Evolutionary conservation across 2,888 invertebrate species (phyloP), one percentile per base, ranked within the genome.

Genomic region (Himalopsyche anomala): DNA sequence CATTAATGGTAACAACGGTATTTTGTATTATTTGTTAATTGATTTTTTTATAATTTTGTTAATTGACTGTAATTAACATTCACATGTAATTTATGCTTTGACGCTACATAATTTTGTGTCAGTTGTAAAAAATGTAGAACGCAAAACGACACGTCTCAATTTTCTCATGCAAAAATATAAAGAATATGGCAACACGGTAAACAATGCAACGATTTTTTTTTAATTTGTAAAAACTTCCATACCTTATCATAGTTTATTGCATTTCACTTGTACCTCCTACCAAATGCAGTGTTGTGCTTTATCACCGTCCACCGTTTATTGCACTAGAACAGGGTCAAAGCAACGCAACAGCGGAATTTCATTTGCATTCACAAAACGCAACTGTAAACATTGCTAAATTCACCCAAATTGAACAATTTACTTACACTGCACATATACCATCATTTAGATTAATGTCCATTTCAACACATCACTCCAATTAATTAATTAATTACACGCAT

Each of bases 311-410:
- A 8, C 62, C 19, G 62, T 62, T n/a, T 62, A 62, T 62, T 62
- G 62, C 62, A 62, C 19, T 62, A 62, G 19, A 62, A 62, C 19
- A 62, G 62, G 62, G 62, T 62, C 62, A 62, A 62, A 62, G 62
- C 62, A 62, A 62, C 62, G 62, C 62, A 62, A 62, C 62, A 62
- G 62, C 8, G 62, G 62, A 62, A 62, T 62, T 62, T 62, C 62
- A 62, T 62, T 62, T 19, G 62, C 62, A 62, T 62, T 62, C 62
- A 62, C 62, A 62, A 62, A 62, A 62, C 9, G 19, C 19, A 62
- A 62, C 62, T 19, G 62, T 62, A 19, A 62, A 62, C 62, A 62
- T 62, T 62, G 19, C 8, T 2, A 62, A 62, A 62, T 28, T 62
- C 62, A 62, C 62, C 62, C 62, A 62, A 62, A 62, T 62, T 62